Evolutionary conservation across 2,888 invertebrate species (phyloP), one percentile per base, ranked within the genome.

Genomic region (Plebejus melissa): DNA sequence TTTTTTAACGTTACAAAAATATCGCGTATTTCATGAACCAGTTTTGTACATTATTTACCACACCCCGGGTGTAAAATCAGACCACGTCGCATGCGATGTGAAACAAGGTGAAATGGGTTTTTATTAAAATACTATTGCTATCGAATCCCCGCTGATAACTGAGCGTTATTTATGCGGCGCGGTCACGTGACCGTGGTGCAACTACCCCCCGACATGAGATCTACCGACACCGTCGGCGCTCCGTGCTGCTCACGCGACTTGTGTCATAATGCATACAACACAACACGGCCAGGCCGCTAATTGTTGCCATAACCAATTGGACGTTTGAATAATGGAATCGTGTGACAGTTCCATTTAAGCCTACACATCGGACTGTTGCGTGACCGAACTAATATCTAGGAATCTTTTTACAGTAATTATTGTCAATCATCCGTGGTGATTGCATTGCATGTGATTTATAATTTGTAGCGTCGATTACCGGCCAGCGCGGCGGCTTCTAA

Each of bases 81-180:
- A 11, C 28, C 60, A 13, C 60, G 22, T 65, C 32, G 65, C 65
- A 65, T 65, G 65, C 22, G 32, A 32, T 65, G 32, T 16, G 22
- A 5, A 65, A 36, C 65, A 65, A 65, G 65, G 32, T 65, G 13
- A 65, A 65, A 65, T 65, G 32, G 32, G 65, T 65, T 65, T 65
- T 71, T 71, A 71, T 71, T 71, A 71, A 71, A 71, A 71, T 46
- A 71, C 71, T 46, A 71, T 41, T 71, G 41, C 46, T 71, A 71
- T 71, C 71, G 41, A 46, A 71, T 46, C 46, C 70, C 71, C 22
- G 71, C 46, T 41, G 71, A 71, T 71, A 71, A 41, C 65, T 22
- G 71, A 22, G 28, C 71, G 71, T 71, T 71, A 46, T 71, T 41
- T 71, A 71, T 71, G 71, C 41, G 46, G 41, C 22, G 71, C 28